These are phyloP conservation scores for Taenioides sp. DNA, from an alignment of 2,797 vertebrate species.

Conservation along the genomic window DNA sequence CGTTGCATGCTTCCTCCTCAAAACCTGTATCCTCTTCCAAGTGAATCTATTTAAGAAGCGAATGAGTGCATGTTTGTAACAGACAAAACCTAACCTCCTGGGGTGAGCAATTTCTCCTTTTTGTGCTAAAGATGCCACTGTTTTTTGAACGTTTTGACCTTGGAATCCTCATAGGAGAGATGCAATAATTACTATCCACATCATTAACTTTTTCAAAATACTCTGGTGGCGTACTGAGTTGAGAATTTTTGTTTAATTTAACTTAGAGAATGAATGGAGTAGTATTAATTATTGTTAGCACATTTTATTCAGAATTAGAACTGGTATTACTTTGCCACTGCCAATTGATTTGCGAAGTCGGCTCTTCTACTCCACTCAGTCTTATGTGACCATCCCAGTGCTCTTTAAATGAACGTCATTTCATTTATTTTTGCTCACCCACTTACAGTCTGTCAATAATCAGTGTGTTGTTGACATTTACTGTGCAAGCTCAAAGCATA, in stretches of 20 bases:
- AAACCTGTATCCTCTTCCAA: conserved; percentile 81
- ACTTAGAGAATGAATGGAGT: conserved; percentile 60
- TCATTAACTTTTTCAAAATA: conserved; percentile 76
- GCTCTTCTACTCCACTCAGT: conserved; percentile 48
- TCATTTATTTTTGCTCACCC: conserved; percentile 16
- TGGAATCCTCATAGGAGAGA: conserved; percentile 75
- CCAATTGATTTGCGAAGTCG: conserved; percentile 71
- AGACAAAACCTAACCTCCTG: conserved; percentile 76
- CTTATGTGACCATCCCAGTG: conserved; percentile 43
- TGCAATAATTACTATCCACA: conserved; percentile 84
- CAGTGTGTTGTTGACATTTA: conserved; percentile 38
- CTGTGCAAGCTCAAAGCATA: conserved; percentile 43
- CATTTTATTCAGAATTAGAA: conserved; percentile 59
- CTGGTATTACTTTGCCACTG: conserved; percentile 74
- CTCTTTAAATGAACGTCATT: conserved; percentile 22
- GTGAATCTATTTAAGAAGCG: conserved; percentile 82
- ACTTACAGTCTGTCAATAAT: conserved; percentile 38
- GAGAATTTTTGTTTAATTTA: conserved; percentile 58
- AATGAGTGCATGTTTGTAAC: conserved; percentile 86
- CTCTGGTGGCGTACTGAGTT: conserved; percentile 54
- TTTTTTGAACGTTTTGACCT: conserved; percentile 64
- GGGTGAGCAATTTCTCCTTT: conserved; percentile 67
- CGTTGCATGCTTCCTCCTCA: conserved; percentile 86
- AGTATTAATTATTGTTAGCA: conserved; percentile 62
- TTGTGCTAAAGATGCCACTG: conserved; percentile 70